Evolutionary conservation across 1,140 invertebrate species (phyloP).

Genomic region (Drosophila sp.): DNA sequence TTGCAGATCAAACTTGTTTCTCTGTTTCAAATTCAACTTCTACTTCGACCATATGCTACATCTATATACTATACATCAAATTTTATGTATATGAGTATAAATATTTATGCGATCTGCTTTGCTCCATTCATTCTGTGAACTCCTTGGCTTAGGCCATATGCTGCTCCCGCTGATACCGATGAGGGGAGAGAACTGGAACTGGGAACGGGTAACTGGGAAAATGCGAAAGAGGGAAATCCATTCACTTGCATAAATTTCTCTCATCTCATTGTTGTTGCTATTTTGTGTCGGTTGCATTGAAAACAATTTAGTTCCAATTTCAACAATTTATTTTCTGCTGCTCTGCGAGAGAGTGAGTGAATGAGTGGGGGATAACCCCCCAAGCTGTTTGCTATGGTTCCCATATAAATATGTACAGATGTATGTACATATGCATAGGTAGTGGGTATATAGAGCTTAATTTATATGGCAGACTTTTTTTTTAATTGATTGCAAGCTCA

Average conservation of each 20-base stretch:
- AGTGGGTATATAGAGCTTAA: constrained; percentile 19
- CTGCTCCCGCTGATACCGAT: neutral
- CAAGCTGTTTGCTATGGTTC: neutral
- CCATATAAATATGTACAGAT: neutral
- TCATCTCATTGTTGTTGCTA: constrained; percentile 27
- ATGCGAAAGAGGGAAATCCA: constrained; percentile 52
- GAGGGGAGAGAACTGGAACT: neutral
- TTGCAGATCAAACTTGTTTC: neutral
- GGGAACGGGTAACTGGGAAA: constrained; percentile 22
- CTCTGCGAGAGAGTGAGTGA: constrained; percentile 15
- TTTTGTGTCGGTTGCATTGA: constrained; percentile 68
- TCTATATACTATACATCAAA: neutral
- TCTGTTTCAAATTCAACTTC: neutral
- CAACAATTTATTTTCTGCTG: constrained; percentile 73
- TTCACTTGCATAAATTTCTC: constrained; percentile 72
- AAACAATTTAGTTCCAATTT: constrained; percentile 77
- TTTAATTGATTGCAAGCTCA: constrained; percentile 6
- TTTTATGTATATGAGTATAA: neutral
- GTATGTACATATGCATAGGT: neutral
- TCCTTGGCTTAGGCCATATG: constrained; percentile 4
- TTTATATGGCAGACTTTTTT: constrained; percentile 20
- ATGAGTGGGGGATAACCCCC: constrained; percentile 35
- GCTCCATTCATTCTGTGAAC: neutral
- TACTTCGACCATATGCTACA: neutral
- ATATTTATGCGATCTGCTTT: constrained; percentile 7